Percentiles rank a stretch among this genome's conserved stretches.
Conservation (phyloP, 2,113 vertebrate genomes). For the Petrocephalus microphthalmus region DNA sequence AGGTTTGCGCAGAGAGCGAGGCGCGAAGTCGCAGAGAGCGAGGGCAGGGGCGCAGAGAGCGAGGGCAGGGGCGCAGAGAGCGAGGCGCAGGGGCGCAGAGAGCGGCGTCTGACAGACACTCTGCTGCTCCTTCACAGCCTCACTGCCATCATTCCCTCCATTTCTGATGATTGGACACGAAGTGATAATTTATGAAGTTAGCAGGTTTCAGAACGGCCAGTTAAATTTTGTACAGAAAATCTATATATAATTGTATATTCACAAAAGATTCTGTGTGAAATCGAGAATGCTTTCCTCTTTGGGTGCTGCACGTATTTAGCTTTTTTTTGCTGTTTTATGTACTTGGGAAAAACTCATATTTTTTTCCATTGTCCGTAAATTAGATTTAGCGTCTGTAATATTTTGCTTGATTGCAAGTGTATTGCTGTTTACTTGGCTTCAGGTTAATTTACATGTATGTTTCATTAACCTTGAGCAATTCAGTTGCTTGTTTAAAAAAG, state of each 20-base stretch:
- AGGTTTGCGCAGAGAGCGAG: too few species aligned
- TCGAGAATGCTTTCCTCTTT: not conserved
- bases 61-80: too few species aligned
- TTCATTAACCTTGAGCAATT: constrained; percentile 22
- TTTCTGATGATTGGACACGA: not conserved
- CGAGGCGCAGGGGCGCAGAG: not conserved
- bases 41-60: too few species aligned
- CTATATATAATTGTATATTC: constrained; percentile 1
- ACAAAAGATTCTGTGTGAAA: not conserved
- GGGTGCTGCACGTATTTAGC: not conserved
- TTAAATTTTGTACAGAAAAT: not conserved
- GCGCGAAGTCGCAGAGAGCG: too few species aligned
- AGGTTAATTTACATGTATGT: not conserved
- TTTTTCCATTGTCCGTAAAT: not conserved
- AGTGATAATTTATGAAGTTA: not conserved
- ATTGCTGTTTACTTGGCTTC: not conserved
- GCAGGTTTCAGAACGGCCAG: not conserved
- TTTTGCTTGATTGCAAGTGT: not conserved
- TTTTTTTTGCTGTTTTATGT: not conserved
- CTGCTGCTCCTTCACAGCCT: not conserved
- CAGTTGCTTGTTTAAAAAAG: not conserved
- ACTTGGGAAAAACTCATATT: not conserved
- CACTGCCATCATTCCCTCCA: not conserved
- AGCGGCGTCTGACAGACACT: not conserved
- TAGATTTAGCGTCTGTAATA: not conserved